Conservation (phyloP, 2,113 vertebrate genomes). For the Cheirogaleus medius region DNA sequence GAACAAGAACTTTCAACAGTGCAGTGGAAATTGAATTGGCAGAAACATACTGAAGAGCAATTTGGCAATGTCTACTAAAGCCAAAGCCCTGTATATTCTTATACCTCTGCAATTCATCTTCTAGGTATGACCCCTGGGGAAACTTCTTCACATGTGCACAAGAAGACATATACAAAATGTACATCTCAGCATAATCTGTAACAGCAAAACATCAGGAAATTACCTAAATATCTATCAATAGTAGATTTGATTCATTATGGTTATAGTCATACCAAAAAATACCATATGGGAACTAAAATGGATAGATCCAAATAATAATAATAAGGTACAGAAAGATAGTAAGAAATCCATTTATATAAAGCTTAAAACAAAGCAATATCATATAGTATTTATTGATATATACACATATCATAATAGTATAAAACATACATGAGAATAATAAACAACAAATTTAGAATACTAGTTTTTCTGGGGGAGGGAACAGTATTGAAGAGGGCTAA, state of each 20-base stretch:
- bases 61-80: not conserved
- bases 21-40: not conserved
- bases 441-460: not conserved
- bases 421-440: constrained; percentile 11
- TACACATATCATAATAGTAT: not conserved
- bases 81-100: not conserved
- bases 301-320: not conserved
- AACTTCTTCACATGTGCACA: not conserved
- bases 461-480: not conserved
- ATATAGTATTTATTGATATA: not conserved
- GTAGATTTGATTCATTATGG: not conserved
- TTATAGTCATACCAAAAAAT: not conserved
- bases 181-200: not conserved
- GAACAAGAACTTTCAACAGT: not conserved
- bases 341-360: not conserved
- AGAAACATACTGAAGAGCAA: not conserved
- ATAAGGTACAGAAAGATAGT: not conserved
- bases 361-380: constrained; percentile 3
- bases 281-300: not conserved
- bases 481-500: not conserved
- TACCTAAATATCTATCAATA: not conserved
- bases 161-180: not conserved
- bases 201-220: not conserved
- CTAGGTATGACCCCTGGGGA: not conserved
- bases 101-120: not conserved